phyloP scores from a whole-genome alignment of 2,888 invertebrate genomes.

The Ryuthela nishihirai region DNA sequence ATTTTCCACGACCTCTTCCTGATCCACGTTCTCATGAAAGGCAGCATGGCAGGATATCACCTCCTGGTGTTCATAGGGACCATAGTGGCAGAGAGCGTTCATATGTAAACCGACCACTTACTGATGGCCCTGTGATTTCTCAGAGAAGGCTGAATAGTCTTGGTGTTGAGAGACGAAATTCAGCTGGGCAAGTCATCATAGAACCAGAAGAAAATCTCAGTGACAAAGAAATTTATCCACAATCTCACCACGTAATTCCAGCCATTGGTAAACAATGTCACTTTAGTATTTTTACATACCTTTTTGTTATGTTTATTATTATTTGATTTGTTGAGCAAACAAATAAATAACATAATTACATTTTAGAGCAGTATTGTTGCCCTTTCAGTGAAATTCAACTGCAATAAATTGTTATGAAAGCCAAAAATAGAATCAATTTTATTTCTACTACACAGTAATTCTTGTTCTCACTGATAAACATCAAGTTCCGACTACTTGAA shows the following conservation, averaged over 20 bases:
- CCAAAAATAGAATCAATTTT: too few species aligned
- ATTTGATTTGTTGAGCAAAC: too few species aligned
- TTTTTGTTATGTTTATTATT: too few species aligned
- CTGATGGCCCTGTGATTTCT: not conserved
- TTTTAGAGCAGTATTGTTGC: too few species aligned
- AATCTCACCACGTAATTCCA: constrained; percentile 52
- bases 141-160: constrained; percentile 10
- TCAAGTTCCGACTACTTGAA: too few species aligned
- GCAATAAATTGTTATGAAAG: too few species aligned
- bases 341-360: too few species aligned
- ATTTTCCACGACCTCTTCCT: constrained; percentile 5
- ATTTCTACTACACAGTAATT: too few species aligned
- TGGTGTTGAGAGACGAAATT: constrained; percentile 36
- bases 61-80: constrained; percentile 15
- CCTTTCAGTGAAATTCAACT: too few species aligned
- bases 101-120: constrained; percentile 4
- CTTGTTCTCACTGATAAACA: too few species aligned
- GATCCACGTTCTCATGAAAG: constrained; percentile 20
- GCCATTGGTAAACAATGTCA: constrained; percentile 65
- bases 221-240: constrained; percentile 76
- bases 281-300: too few species aligned
- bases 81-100: constrained; percentile 13
- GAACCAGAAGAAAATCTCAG: constrained; percentile 77
- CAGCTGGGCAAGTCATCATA: constrained; percentile 60
- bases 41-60: constrained; percentile 25